phyloP scores from a whole-genome alignment of 2,113 vertebrate species.

The Macquaria australasica region DNA sequence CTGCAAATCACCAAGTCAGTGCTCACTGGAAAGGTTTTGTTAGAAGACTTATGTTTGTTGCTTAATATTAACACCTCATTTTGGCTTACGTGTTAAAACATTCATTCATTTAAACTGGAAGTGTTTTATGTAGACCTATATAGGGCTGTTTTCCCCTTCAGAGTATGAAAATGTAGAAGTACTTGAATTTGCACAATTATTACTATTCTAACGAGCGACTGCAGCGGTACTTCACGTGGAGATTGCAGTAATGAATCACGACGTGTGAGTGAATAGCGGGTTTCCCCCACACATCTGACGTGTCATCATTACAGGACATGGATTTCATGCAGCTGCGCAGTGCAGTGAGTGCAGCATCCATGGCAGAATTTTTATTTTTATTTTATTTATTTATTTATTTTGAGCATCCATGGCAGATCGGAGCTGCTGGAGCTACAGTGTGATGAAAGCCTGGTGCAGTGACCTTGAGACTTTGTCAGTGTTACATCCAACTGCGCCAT shows the following conservation, averaged over 20 bases:
- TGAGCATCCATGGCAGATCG: conserved; percentile 42
- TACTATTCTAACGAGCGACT: background rate
- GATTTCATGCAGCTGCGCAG: conserved; percentile 49
- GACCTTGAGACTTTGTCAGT: conserved; percentile 69
- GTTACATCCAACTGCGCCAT: conserved; percentile 64
- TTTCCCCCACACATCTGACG: conserved; percentile 36
- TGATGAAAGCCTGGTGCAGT: conserved; percentile 65
- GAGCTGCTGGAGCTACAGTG: background rate
- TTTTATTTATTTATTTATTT: too few species aligned
- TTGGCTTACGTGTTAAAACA: background rate
- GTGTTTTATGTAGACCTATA: background rate
- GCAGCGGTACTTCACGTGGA: background rate
- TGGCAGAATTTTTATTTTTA: too few species aligned
- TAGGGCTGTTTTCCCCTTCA: background rate
- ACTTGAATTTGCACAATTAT: background rate
- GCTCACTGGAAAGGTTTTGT: background rate
- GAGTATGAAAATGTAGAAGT: background rate
- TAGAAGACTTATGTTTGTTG: too few species aligned
- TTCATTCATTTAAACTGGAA: background rate
- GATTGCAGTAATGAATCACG: conserved; percentile 1
- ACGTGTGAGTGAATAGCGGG: background rate
- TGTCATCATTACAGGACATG: background rate
- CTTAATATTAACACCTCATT: background rate
- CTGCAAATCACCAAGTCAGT: background rate
- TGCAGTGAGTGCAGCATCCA: conserved; percentile 43